Conservation (phyloP, 2,797 vertebrate species). For the Lemur catta region DNA sequence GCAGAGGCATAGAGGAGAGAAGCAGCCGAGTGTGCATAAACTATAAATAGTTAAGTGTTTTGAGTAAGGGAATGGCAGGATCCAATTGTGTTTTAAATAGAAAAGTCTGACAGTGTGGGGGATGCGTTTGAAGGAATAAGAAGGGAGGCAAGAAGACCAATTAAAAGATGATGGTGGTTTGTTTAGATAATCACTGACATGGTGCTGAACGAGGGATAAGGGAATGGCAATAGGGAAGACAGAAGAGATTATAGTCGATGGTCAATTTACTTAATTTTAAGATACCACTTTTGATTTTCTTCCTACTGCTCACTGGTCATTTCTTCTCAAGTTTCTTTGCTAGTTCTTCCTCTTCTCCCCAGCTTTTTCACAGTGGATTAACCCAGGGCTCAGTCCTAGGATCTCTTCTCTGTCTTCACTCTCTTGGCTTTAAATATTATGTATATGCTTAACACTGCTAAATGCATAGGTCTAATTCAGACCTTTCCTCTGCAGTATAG, state of each 20-base stretch:
- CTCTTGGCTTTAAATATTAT: slow-evolving; percentile 1
- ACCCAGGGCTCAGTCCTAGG: not conserved
- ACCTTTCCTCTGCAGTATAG: not conserved
- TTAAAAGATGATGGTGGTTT: not conserved
- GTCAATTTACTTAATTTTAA: slow-evolving; percentile 41
- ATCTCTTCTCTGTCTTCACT: not conserved
- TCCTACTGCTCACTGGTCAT: not conserved
- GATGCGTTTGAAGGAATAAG: not conserved
- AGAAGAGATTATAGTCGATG: not conserved
- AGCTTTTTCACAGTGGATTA: not conserved
- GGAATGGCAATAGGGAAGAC: not conserved
- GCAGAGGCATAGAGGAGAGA: slow-evolving; percentile 12
- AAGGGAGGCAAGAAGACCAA: not conserved
- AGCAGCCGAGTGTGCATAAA: slow-evolving; percentile 10
- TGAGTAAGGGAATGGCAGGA: not conserved
- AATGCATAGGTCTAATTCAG: not conserved
- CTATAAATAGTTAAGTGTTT: slow-evolving; percentile 1
- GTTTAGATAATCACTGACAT: not conserved
- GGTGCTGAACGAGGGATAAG: not conserved
- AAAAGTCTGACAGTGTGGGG: slow-evolving; percentile 1
- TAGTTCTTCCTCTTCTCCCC: not conserved
- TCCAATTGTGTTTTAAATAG: slow-evolving; percentile 40
- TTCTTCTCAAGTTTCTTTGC: not conserved
- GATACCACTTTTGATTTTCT: slow-evolving; percentile 11
- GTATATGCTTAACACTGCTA: not conserved